Base-by-base conservation (phyloP, 2,888 invertebrate species). In the Plagodis dolabraria region DNA sequence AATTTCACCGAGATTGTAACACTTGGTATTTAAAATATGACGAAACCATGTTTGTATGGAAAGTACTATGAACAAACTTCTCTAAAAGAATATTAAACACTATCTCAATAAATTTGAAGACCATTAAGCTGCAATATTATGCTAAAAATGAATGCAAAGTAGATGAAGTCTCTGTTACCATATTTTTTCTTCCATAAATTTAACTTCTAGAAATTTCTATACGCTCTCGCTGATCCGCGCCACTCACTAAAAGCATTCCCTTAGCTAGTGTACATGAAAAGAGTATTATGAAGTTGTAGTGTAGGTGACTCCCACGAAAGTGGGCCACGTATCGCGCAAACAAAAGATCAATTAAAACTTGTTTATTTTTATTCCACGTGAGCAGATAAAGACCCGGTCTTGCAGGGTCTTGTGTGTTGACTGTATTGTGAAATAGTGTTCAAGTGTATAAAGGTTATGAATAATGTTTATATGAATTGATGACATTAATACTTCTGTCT, bases 291-390 rank as follows among this genome's bases (percentile, higher is more conserved):
- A 36, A 67, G 66, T 71, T 64, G 74, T 73, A 56, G 70, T 64
- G 74, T 73, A 56, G 70, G 69, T 69, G 71, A 64, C 69, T 73
- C 76, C 71, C 71, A 65, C 66, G 68, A 74, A 69, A 71, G 70
- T 72, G 70, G 74, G 72, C 63, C 67, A 64, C 66, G 72, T 69
- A 63, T 58, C 57, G 60, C 58, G 60, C 62, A 63, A 70, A 75
- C 75, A 76, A 72, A 71, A 64, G 68, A 68, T 59, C 63, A 67
- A 74, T 77, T 74, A 70, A 64, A 56, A 63, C 66, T 57, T 52
- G 60, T 66, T 64, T 70, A 64, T 65, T 59, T 64, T 62, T 60
- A 54, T 57, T 57, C 33, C 50, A 56, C 60, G 52, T 57, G 47
- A 45, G 48, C 56, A 56, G 54, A 69, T 68, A 53, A 46, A 46